phyloP scores from a whole-genome alignment of 2,113 vertebrate species.

The Orcinus orca region DNA sequence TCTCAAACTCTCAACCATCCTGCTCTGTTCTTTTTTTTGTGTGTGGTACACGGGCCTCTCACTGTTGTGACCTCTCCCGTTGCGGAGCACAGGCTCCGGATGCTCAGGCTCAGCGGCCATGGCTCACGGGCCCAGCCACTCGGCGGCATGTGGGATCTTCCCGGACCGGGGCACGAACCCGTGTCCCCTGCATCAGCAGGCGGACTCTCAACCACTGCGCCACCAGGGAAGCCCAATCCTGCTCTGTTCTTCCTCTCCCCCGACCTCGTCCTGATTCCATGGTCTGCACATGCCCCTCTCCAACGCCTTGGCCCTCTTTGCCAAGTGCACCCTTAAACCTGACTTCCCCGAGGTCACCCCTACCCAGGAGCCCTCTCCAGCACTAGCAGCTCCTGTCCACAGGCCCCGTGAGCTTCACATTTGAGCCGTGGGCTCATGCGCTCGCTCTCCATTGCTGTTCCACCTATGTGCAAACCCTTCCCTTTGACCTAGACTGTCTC shows the following conservation, averaged over 20 bases:
- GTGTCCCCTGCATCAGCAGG: too few relatives aligned
- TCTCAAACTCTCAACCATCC: background rate
- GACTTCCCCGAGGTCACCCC: background rate
- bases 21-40: background rate
- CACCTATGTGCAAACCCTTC: accelerated
- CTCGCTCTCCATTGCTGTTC: background rate
- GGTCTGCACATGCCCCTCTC: background rate
- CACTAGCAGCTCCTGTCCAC: background rate
- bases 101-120: too few relatives aligned
- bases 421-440: accelerated
- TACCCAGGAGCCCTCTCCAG: background rate
- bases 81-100: too few relatives aligned
- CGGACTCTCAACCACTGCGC: too few relatives aligned
- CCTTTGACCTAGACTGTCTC: background rate
- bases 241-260: background rate
- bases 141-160: too few relatives aligned
- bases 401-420: background rate
- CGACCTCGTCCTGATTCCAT: background rate
- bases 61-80: too few relatives aligned
- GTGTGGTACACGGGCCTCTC: too few relatives aligned
- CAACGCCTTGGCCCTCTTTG: background rate
- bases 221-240: too few relatives aligned
- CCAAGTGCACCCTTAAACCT: background rate
- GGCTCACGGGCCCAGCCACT: too few relatives aligned
- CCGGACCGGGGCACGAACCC: too few relatives aligned